A percentile compares a stretch with the other conserved stretches of the same genome.
Conservation (phyloP, 2,888 invertebrate genomes). For the Pseudococcus longispinus region DNA sequence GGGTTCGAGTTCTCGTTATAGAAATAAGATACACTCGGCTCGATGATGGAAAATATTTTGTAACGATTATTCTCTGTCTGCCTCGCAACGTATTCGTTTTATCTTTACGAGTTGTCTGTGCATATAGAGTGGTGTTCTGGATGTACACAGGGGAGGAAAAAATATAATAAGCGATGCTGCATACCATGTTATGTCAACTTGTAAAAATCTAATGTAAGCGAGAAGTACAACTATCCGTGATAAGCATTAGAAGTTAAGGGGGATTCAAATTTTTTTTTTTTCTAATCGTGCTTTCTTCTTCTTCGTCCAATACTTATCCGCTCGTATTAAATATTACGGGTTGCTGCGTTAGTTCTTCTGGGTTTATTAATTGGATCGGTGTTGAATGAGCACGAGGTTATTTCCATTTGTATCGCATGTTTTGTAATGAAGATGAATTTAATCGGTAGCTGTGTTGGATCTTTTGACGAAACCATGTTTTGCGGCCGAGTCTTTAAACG, state of each 20-base stretch:
- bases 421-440: slow-evolving; percentile 31
- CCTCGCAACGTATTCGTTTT: slow-evolving; percentile 50
- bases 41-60: slow-evolving; percentile 56
- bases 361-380: slow-evolving; percentile 22
- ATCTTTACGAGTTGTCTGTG: slow-evolving; percentile 48
- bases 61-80: slow-evolving; percentile 55
- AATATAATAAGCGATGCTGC: slow-evolving; percentile 30
- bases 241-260: not conserved
- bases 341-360: not conserved
- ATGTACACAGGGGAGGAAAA: not conserved
- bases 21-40: slow-evolving; percentile 56
- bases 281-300: not conserved
- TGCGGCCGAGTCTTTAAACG: not conserved
- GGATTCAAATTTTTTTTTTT: not conserved
- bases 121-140: not conserved
- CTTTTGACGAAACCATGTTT: not conserved
- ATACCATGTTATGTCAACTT: slow-evolving; percentile 30
- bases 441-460: slow-evolving; percentile 28
- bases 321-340: not conserved
- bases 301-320: not conserved
- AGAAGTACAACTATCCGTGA: not conserved
- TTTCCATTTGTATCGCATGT: slow-evolving; percentile 28
- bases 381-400: slow-evolving; percentile 18
- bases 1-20: slow-evolving; percentile 49
- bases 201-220: slow-evolving; percentile 9